phyloP scores from a whole-genome alignment of 1,140 invertebrate species.

The Anadara kagoshimensis region DNA sequence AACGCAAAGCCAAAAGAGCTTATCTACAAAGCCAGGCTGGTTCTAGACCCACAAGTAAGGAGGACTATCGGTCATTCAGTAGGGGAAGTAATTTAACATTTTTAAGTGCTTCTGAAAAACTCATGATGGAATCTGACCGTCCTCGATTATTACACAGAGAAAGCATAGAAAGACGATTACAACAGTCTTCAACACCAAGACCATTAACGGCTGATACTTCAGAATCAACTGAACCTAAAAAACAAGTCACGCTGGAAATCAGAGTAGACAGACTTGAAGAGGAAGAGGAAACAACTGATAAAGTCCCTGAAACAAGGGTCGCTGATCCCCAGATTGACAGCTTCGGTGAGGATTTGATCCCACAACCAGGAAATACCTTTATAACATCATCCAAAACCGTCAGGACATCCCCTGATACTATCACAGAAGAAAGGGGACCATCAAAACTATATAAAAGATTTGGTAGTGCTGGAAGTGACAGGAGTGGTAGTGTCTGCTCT shows the following conservation, averaged over 20 bases:
- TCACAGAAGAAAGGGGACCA: slow-evolving; percentile 31
- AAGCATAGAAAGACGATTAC: slow-evolving; percentile 10
- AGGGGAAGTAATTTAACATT: slow-evolving; percentile 29
- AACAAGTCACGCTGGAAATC: slow-evolving; percentile 25
- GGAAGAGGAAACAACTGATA: slow-evolving; percentile 9
- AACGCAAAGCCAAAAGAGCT: slow-evolving; percentile 35
- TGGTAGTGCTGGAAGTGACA: slow-evolving; percentile 45
- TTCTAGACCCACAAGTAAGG: slow-evolving; percentile 32
- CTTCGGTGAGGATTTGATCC: slow-evolving; percentile 41
- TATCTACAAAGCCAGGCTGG: slow-evolving; percentile 27
- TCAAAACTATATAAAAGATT: slow-evolving; percentile 48
- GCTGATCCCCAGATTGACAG: slow-evolving; percentile 42
- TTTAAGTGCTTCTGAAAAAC: slow-evolving; percentile 41
- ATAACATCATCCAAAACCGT: too few relatives aligned
- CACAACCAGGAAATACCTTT: slow-evolving; percentile 23
- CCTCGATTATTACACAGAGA: slow-evolving; percentile 36
- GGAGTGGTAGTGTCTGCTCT: too few relatives aligned
- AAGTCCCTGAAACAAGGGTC: slow-evolving; percentile 6
- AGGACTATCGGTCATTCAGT: slow-evolving; percentile 11
- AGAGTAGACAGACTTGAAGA: slow-evolving; percentile 23
- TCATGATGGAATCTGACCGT: slow-evolving; percentile 39
- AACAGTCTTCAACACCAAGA: slow-evolving; percentile 7
- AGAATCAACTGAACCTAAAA: background rate
- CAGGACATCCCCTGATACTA: slow-evolving; percentile 18
- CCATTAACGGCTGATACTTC: background rate